Percentiles rank a stretch among this genome's conserved stretches.
phyloP scores from a whole-genome alignment of 2,113 vertebrate genomes.

The Bufo gargarizans region DNA sequence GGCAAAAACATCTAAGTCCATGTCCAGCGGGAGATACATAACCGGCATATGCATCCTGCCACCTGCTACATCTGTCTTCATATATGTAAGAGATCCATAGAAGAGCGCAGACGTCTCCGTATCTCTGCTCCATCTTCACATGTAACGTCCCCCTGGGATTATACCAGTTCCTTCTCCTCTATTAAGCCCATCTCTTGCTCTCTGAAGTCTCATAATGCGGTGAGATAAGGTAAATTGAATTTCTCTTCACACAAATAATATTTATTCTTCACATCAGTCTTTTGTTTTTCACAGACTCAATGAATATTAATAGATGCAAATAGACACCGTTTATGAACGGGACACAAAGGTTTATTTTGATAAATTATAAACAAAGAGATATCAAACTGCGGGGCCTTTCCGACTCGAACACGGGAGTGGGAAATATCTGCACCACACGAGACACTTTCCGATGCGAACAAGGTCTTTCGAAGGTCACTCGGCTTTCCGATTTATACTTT shows the following conservation, averaged over 20 bases:
- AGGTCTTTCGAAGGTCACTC: background rate
- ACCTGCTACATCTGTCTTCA: background rate
- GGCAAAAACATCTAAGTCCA: background rate
- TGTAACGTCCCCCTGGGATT: background rate
- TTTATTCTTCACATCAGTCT: constrained; percentile 32
- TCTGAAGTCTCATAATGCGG: constrained; percentile 1
- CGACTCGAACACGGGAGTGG: background rate
- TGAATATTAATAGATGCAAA: constrained; percentile 49
- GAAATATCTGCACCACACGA: background rate
- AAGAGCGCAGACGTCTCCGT: background rate
- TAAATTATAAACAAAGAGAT: constrained; percentile 33
- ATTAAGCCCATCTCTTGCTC: background rate
- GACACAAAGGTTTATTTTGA: constrained; percentile 11
- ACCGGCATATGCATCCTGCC: background rate
- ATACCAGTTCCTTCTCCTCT: background rate
- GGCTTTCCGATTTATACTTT: background rate
- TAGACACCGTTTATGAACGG: constrained; percentile 23
- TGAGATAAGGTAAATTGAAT: constrained; percentile 52
- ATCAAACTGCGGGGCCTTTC: background rate
- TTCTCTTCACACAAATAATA: constrained; percentile 10
- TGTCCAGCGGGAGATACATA: too few relatives aligned
- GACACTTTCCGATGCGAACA: background rate
- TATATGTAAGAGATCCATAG: background rate
- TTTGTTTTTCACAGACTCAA: constrained; percentile 38
- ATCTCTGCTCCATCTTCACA: background rate